Percentiles rank a stretch among this genome's conserved stretches.
Conservation (phyloP, 1,140 invertebrate species). For the Acromyrmex charruanus region DNA sequence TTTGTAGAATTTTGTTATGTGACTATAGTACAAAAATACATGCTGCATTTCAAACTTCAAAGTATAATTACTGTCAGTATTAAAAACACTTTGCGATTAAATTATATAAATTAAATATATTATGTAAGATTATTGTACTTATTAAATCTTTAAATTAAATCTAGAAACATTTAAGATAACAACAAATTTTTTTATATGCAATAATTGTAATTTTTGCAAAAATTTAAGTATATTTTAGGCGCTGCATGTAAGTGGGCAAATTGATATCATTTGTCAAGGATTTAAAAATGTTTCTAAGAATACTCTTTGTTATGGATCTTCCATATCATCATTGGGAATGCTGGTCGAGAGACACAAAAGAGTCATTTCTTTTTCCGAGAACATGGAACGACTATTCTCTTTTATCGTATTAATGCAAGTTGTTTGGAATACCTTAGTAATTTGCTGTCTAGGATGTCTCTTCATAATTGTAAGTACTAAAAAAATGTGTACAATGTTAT, state of each 20-base stretch:
- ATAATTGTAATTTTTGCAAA: constrained; percentile 10
- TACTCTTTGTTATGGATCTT: background rate
- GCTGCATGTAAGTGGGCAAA: constrained; percentile 61
- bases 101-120: no score
- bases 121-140: no score
- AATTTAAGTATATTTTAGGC: constrained; percentile 49
- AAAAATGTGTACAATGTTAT: background rate
- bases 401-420: constrained; percentile 41
- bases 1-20: background rate
- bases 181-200: background rate
- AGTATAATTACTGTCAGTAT: background rate
- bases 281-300: constrained; percentile 2
- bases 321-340: background rate
- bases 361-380: constrained; percentile 31
- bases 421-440: constrained; percentile 15
- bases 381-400: constrained; percentile 29
- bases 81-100: background rate
- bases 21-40: background rate
- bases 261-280: constrained; percentile 58
- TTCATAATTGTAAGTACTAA: constrained; percentile 18
- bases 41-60: background rate
- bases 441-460: constrained; percentile 23
- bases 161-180: no score
- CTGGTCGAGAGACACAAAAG: constrained; percentile 39
- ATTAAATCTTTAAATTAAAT: no score